Conservation (phyloP, 2,888 invertebrate species). For the Shargacucullia verbasci region DNA sequence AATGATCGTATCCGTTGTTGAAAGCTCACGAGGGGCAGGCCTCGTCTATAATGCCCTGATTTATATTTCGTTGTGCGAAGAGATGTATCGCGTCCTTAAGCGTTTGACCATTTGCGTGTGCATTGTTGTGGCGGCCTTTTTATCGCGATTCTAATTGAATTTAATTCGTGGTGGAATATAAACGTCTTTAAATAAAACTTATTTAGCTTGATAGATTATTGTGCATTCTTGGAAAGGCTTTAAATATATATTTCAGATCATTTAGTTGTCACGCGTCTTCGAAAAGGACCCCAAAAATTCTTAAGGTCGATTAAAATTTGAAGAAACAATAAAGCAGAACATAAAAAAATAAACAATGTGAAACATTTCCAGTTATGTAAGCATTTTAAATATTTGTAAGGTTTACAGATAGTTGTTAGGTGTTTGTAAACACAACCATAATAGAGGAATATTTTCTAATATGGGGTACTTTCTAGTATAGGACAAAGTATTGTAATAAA, state of each 20-base stretch:
- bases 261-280: not conserved
- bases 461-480: too few relatives aligned
- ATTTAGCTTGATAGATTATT: constrained; percentile 17
- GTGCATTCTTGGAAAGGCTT: too few relatives aligned
- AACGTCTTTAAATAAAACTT: constrained; percentile 35
- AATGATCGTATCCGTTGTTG: constrained; percentile 79
- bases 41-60: constrained; percentile 82
- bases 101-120: constrained; percentile 63
- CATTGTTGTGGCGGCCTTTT: constrained; percentile 46
- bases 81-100: constrained; percentile 80
- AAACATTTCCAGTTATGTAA: too few relatives aligned
- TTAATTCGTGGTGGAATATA: constrained; percentile 24
- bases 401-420: too few relatives aligned
- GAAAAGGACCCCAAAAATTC: not conserved
- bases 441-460: too few relatives aligned
- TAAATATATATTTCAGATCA: too few relatives aligned
- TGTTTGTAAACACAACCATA: too few relatives aligned
- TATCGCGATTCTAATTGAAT: constrained; percentile 47
- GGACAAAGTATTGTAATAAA: too few relatives aligned
- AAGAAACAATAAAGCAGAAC: too few relatives aligned
- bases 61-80: constrained; percentile 74
- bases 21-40: constrained; percentile 77
- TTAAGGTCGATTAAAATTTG: too few relatives aligned
- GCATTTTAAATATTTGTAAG: too few relatives aligned
- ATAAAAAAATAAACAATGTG: too few relatives aligned